A percentile compares a stretch with the other conserved stretches of the same genome.
Evolutionary conservation across 1,140 invertebrate species (phyloP).

Genomic region (Drosophila orosa): DNA sequence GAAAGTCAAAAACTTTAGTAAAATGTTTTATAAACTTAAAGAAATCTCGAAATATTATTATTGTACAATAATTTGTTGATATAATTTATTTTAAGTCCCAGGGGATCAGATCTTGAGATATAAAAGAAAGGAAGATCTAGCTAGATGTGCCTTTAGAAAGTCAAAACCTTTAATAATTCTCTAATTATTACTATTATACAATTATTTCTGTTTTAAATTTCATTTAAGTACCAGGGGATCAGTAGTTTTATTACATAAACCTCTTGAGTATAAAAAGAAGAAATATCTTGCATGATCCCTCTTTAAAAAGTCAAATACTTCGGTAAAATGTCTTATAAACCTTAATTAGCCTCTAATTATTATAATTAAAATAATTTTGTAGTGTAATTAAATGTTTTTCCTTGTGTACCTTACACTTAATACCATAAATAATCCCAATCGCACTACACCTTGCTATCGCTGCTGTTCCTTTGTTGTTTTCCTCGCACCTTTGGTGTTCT

Average conservation of each 20-base stretch:
- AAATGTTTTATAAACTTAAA: too few relatives aligned
- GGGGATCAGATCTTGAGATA: not conserved
- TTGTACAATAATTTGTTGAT: too few relatives aligned
- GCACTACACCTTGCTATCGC: not conserved
- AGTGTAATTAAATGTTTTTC: not conserved
- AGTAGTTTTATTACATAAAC: not conserved
- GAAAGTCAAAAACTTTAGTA: too few relatives aligned
- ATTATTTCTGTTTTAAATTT: too few relatives aligned
- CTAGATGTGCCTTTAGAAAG: too few relatives aligned
- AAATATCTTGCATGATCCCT: not conserved
- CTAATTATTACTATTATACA: too few relatives aligned
- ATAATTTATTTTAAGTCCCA: too few relatives aligned
- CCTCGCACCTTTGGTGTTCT: constrained; percentile 19
- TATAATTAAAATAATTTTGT: not conserved
- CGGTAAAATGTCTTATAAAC: not conserved
- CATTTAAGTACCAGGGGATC: not conserved
- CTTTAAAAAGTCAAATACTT: not conserved
- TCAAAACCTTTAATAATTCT: too few relatives aligned
- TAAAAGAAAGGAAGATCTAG: not conserved
- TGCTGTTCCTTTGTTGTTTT: constrained; percentile 7
- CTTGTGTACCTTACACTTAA: not conserved
- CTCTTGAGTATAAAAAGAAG: not conserved
- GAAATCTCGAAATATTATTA: too few relatives aligned
- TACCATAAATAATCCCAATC: constrained; percentile 11
- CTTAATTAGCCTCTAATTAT: not conserved